These are phyloP conservation scores for Belonocnema kinseyi DNA, from an alignment of 1,140 invertebrate species.

Conservation along the genomic window DNA sequence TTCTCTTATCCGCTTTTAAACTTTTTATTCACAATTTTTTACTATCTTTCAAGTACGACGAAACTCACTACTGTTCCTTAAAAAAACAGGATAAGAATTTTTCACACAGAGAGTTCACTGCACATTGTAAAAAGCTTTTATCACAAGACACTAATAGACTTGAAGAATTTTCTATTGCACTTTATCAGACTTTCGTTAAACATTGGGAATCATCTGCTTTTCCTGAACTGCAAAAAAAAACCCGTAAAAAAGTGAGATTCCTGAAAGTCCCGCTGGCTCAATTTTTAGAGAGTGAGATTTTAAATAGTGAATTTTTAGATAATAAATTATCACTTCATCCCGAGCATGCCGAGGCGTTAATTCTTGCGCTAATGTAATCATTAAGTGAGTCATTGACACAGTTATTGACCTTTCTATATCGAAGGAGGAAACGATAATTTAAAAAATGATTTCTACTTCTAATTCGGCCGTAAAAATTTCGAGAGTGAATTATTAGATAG, in stretches of 20 bases:
- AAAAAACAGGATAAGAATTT: slow-evolving; percentile 1
- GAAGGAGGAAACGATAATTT: not conserved
- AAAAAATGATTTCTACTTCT: slow-evolving; percentile 9
- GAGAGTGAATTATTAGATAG: too few relatives aligned
- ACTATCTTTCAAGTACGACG: not conserved
- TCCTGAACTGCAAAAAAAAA: too few relatives aligned
- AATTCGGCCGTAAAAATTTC: not conserved
- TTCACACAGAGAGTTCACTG: slow-evolving; percentile 34
- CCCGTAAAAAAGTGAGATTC: too few relatives aligned
- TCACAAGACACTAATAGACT: not conserved
- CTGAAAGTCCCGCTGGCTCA: too few relatives aligned
- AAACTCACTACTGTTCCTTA: not conserved
- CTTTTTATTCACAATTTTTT: not conserved
- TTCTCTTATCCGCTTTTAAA: slow-evolving; percentile 41
- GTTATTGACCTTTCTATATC: too few relatives aligned
- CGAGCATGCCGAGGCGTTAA: too few relatives aligned
- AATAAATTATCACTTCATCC: too few relatives aligned
- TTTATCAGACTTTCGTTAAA: slow-evolving; percentile 30
- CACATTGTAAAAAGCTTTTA: not conserved
- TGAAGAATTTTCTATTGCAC: slow-evolving; percentile 25
- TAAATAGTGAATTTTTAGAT: too few relatives aligned
- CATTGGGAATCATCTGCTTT: too few relatives aligned
- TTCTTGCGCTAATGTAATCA: too few relatives aligned
- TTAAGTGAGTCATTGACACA: too few relatives aligned
- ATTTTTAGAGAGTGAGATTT: too few relatives aligned